A percentile compares a stretch with the other conserved stretches of the same genome.
phyloP scores from a whole-genome alignment of 2,113 vertebrate species.

The Falcunculus frontatus region DNA sequence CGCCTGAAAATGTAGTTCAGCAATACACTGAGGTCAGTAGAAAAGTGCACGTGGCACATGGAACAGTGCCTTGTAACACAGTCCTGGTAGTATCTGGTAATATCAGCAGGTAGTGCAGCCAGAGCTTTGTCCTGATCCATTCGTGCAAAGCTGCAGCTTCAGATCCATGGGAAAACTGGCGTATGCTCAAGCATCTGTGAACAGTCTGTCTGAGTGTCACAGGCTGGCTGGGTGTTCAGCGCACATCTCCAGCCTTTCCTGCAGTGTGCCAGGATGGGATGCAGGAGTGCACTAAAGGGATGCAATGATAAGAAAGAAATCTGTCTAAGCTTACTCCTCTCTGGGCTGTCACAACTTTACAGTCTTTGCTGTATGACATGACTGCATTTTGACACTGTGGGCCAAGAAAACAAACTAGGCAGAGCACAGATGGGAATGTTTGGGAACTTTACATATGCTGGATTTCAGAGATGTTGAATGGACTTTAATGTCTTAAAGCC shows the following conservation, averaged over 20 bases:
- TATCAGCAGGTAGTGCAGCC: not conserved
- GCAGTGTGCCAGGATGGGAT: not conserved
- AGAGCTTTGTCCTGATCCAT: not conserved
- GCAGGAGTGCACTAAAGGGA: not conserved
- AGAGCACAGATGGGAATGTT: not conserved
- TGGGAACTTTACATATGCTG: not conserved
- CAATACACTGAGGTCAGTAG: slow-evolving; percentile 78
- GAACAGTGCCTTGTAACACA: not conserved
- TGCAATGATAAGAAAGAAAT: not conserved
- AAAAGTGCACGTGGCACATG: not conserved
- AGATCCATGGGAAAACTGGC: not conserved
- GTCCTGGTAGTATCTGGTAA: not conserved
- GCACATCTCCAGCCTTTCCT: not conserved
- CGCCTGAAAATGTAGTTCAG: slow-evolving; percentile 81
- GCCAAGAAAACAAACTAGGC: not conserved
- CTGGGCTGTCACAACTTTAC: accelerated
- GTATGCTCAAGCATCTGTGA: not conserved
- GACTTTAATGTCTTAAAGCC: not conserved
- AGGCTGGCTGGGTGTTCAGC: not conserved
- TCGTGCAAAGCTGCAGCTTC: not conserved
- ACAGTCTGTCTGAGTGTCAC: not conserved
- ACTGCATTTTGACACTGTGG: not conserved
- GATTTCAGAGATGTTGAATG: not conserved
- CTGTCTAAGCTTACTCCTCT: not conserved
- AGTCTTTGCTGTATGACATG: not conserved